These are phyloP conservation scores for Ridgeia piscesae DNA, from an alignment of 1,140 invertebrate genomes.

Conservation along the genomic window DNA sequence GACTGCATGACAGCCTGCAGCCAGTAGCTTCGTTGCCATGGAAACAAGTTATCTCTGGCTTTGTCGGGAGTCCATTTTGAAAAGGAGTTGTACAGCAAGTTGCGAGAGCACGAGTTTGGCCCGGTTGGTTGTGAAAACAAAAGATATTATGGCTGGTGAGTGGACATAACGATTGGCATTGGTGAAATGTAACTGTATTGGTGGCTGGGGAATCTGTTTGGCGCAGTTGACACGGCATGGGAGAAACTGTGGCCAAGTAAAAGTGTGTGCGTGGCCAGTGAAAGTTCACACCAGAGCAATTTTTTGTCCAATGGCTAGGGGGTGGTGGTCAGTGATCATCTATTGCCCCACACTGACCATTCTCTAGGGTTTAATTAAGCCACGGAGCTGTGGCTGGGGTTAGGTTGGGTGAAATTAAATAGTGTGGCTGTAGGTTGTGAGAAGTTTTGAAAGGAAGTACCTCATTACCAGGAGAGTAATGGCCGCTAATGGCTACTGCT, in stretches of 20 bases:
- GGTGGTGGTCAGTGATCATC: background rate
- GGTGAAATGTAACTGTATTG: background rate
- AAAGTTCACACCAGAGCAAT: slow-evolving; percentile 4
- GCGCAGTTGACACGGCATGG: background rate
- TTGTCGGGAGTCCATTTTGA: background rate
- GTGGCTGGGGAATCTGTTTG: background rate
- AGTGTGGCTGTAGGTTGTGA: background rate
- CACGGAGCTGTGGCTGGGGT: background rate
- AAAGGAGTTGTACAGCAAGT: slow-evolving; percentile 4
- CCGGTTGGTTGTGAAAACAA: background rate
- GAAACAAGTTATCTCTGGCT: background rate
- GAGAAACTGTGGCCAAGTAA: background rate
- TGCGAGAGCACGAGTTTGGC: background rate
- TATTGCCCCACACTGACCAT: background rate
- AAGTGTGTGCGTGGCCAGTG: slow-evolving; percentile 3
- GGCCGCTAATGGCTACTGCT: background rate
- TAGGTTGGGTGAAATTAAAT: background rate
- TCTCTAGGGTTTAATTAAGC: background rate
- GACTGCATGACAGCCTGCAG: slow-evolving; percentile 3
- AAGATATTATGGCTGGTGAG: background rate
- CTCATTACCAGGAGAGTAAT: background rate
- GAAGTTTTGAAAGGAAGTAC: background rate
- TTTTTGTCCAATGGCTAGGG: background rate
- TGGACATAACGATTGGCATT: background rate
- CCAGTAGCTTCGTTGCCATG: background rate